Evolutionary conservation across 2,113 vertebrate genomes (phyloP).

Genomic region (Silurus glanis): DNA sequence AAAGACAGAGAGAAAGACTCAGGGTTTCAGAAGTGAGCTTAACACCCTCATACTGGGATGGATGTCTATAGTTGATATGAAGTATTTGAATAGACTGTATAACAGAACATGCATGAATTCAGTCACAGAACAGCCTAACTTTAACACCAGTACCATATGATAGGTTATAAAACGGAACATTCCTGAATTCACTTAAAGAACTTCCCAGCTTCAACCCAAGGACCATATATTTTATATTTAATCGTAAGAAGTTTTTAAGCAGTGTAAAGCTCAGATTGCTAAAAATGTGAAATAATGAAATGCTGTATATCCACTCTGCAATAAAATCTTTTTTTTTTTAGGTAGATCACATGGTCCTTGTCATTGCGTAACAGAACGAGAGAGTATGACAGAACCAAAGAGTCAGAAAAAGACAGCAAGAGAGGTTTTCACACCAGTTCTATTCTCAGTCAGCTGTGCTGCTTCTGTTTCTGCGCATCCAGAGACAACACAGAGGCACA

Average conservation of each 20-base stretch:
- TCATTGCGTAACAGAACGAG: constrained; percentile 15
- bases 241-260: neutral
- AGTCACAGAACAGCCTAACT: neutral
- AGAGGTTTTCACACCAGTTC: constrained; percentile 30
- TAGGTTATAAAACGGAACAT: neutral
- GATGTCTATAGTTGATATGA: neutral
- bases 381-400: constrained; percentile 21
- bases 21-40: constrained; percentile 9
- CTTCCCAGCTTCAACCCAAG: neutral
- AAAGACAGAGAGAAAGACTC: constrained; percentile 35
- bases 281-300: neutral
- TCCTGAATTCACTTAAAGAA: neutral
- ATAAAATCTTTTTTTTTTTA: neutral
- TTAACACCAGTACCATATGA: neutral
- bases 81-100: neutral
- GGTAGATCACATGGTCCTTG: neutral
- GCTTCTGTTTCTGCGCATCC: neutral
- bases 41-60: neutral
- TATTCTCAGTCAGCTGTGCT: constrained; percentile 28
- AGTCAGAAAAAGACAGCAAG: constrained; percentile 38
- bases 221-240: neutral
- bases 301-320: neutral
- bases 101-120: neutral
- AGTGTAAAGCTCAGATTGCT: neutral
- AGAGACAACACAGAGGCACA: constrained; percentile 3